Percentiles rank a stretch among this genome's conserved stretches.
phyloP scores from a whole-genome alignment of 2,113 vertebrate genomes.

The Dromiciops gliroides region DNA sequence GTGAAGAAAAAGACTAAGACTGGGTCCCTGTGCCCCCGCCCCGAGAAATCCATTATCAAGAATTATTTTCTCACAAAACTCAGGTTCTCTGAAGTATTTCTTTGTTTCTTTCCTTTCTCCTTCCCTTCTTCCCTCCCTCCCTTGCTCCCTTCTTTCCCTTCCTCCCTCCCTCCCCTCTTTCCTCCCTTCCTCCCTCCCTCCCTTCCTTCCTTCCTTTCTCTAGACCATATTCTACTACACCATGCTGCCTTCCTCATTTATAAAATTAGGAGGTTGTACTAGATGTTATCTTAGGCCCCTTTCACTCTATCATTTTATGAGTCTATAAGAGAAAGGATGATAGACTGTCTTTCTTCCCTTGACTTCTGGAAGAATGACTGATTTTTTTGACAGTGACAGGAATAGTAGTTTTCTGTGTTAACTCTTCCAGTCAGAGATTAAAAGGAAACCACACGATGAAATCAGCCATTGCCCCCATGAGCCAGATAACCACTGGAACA shows the following conservation, averaged over 20 bases:
- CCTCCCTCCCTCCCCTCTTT: neutral
- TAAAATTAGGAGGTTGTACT: neutral
- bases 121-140: neutral
- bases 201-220: neutral
- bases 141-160: neutral
- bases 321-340: neutral
- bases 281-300: neutral
- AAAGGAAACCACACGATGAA: conserved; percentile 5
- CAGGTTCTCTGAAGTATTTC: neutral
- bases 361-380: no score
- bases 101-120: neutral
- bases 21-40: no score
- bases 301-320: neutral
- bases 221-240: neutral
- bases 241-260: neutral
- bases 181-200: neutral
- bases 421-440: neutral
- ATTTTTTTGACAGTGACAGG: neutral
- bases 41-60: no score
- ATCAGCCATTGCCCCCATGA: conserved; percentile 8
- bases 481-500: conserved; percentile 16
- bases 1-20: no score
- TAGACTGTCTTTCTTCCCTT: neutral
- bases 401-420: neutral
- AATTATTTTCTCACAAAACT: no score